Evolutionary conservation across 2,797 vertebrate species (phyloP), one percentile per base, ranked within the genome.

Genomic region (Fistularia commersonii): DNA sequence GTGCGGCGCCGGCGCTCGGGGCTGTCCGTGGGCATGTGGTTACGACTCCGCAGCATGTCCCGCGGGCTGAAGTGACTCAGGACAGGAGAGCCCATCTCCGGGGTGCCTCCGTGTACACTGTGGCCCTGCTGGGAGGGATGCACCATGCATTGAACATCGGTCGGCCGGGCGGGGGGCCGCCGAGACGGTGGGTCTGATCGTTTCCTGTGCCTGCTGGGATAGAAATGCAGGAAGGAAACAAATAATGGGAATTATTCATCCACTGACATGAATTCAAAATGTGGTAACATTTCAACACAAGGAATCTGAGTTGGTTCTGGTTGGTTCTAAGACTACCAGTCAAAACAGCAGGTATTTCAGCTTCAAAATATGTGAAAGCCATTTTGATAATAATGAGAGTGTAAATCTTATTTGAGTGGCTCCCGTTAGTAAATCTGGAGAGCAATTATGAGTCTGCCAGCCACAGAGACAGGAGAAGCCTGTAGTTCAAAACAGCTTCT

Each of bases 1-100:
- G 92, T 90, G 46, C 95, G 89, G 1, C 93, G 92, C 32, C 94
- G 86, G 10, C 93, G 89, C 44, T 99, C 97, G 0, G 97, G 97
- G 78, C 97, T 99, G 81, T 97, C 94, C 0, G 84, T 84, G 0
- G 89, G 90, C 57, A 94, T 63, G 56, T 87, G 86, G 53, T 76
- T 86, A 38, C 94, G 93, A 44, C 89, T 92, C 39, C 97, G 92
- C 55, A 97, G 88, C 59, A 95, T 88, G 66, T 93, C 91, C 41
- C 96, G 91, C 1, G 95, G 93, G 57, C 90, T 93, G 84, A 93
- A 91, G 83, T 97, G 95, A 68, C 91, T 74, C 1, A 90, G 82
- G 15, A 93, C 86, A 7, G 94, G 91, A 9, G 95, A 95, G 64
- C 93, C 92, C 64, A 92, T 84, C 54, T 96, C 95, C 38, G 92